These are phyloP conservation scores for Mya arenaria DNA, from an alignment of 1,140 invertebrate genomes.

Conservation along the genomic window DNA sequence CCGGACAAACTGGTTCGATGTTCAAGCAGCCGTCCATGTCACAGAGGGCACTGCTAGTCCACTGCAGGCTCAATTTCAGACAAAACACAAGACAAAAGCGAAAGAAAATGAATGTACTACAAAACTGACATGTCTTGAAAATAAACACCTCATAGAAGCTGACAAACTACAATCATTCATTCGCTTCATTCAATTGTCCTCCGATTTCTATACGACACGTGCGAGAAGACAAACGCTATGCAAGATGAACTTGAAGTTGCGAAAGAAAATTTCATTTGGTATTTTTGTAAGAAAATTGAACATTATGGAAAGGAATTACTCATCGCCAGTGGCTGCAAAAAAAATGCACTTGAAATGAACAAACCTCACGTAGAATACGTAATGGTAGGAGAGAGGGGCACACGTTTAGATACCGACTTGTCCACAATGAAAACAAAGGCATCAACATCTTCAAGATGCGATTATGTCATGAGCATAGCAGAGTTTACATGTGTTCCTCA, in stretches of 20 bases:
- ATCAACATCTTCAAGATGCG: not conserved
- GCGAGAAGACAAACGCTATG: not conserved
- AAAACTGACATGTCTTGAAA: too few species aligned
- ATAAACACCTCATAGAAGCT: too few species aligned
- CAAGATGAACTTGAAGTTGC: not conserved
- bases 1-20: conserved; percentile 4
- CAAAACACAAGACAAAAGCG: too few species aligned
- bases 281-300: not conserved
- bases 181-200: conserved; percentile 18
- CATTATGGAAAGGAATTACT: conserved; percentile 6
- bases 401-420: not conserved
- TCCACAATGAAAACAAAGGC: not conserved
- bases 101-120: too few species aligned
- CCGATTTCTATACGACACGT: not conserved
- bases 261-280: not conserved
- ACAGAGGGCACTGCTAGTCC: not conserved
- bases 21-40: not conserved
- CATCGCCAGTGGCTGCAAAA: not conserved
- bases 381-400: not conserved
- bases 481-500: not conserved
- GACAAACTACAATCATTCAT: too few species aligned
- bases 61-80: too few species aligned
- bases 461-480: conserved; percentile 12
- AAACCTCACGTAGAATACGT: conserved; percentile 7
- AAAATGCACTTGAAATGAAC: not conserved